These are phyloP conservation scores for Drosophila kambysellisi DNA, from an alignment of 2,888 invertebrate genomes.

Conservation along the genomic window DNA sequence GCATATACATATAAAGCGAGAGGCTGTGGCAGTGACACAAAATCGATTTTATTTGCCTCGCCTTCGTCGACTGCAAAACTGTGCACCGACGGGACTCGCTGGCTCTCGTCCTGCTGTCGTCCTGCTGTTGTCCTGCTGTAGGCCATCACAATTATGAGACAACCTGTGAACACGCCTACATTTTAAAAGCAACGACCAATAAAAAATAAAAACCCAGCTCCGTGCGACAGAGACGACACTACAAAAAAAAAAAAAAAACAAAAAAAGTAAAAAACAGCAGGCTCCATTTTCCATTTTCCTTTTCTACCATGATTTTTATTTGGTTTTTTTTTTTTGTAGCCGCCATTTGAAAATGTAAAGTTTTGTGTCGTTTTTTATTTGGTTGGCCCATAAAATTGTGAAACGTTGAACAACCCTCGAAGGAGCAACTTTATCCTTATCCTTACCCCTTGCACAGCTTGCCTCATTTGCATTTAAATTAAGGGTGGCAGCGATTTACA, in stretches of 20 bases:
- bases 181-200: constrained; percentile 83
- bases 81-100: background rate
- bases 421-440: constrained; percentile 32
- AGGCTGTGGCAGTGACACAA: constrained; percentile 72
- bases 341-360: constrained; percentile 58
- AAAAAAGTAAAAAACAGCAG: background rate
- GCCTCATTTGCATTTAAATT: constrained; percentile 72
- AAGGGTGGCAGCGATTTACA: constrained; percentile 60
- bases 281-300: constrained; percentile 36
- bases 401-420: constrained; percentile 31
- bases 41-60: constrained; percentile 74
- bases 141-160: constrained; percentile 59
- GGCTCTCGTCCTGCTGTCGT: background rate
- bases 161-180: constrained; percentile 77
- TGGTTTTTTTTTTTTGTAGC: background rate
- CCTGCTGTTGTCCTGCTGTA: constrained; percentile 35
- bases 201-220: constrained; percentile 72
- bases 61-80: constrained; percentile 33
- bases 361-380: constrained; percentile 25
- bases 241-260: background rate
- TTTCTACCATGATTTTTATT: constrained; percentile 8
- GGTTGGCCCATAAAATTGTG: constrained; percentile 4
- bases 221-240: constrained; percentile 29
- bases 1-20: constrained; percentile 51
- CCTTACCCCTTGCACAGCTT: background rate